A percentile compares a stretch with the other conserved stretches of the same genome.
Conservation (phyloP, 2,797 vertebrate genomes). For the Argyrosomus regius region DNA sequence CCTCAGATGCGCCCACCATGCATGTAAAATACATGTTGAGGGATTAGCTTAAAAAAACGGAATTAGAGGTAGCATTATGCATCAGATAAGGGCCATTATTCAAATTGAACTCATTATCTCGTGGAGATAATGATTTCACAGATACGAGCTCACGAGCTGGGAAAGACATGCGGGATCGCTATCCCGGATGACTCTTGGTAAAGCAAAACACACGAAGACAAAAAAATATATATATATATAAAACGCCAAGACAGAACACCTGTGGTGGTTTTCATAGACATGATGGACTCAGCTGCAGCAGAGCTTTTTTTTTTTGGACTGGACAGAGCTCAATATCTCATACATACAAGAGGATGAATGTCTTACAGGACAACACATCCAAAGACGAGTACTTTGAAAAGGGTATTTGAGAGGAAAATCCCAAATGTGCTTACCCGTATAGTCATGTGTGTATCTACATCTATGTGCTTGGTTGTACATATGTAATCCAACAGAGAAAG, state of each 20-base stretch:
- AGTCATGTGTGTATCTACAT: background rate
- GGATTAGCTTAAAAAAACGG: conserved; percentile 49
- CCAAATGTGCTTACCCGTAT: background rate
- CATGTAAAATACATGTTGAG: conserved; percentile 68
- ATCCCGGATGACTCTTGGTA: conserved; percentile 35
- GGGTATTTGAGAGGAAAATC: background rate
- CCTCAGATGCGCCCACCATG: conserved; percentile 47
- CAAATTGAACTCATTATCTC: conserved; percentile 65
- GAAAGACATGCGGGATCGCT: conserved; percentile 34
- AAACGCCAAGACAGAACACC: background rate
- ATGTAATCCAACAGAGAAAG: conserved; percentile 29
- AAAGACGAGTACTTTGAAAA: background rate
- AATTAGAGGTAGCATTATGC: conserved; percentile 63
- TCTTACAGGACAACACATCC: background rate
- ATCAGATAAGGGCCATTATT: conserved; percentile 74
- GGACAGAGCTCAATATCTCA: conserved; percentile 30
- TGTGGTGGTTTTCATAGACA: conserved; percentile 23
- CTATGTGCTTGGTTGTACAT: background rate
- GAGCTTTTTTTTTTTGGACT: conserved; percentile 7
- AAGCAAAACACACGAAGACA: conserved; percentile 36
- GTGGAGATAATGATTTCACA: conserved; percentile 60
- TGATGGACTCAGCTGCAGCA: conserved; percentile 24
- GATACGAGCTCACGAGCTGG: conserved; percentile 19
- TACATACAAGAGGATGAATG: conserved; percentile 12
- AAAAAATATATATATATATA: background rate